Evolutionary conservation across 2,113 vertebrate genomes (phyloP).

Genomic region (Myocastor coypus): DNA sequence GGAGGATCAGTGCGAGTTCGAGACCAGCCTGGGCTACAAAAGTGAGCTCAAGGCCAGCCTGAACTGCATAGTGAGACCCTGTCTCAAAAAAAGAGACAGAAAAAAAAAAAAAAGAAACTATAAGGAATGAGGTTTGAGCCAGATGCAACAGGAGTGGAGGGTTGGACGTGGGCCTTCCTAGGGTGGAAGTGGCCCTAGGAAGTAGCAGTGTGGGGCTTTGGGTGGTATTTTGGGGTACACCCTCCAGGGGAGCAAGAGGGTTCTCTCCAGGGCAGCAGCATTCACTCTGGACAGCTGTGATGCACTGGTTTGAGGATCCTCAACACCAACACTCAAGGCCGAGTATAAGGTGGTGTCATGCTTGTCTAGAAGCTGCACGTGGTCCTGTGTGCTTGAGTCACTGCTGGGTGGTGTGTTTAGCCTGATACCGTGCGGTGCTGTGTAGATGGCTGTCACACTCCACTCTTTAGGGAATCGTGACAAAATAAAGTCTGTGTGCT

Average conservation of each 20-base stretch:
- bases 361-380: too few relatives aligned
- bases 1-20: too few relatives aligned
- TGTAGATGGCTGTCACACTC: too few relatives aligned
- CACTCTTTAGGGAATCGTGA: neutral
- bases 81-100: too few relatives aligned
- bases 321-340: too few relatives aligned
- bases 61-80: too few relatives aligned
- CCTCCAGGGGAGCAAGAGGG: neutral
- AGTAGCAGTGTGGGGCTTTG: neutral
- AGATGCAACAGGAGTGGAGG: slow-evolving; percentile 21
- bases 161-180: neutral
- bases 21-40: too few relatives aligned
- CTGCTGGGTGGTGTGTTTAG: accelerated
- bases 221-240: neutral
- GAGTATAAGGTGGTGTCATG: neutral
- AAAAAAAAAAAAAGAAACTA: too few relatives aligned
- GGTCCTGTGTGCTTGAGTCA: neutral
- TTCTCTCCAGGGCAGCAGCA: neutral
- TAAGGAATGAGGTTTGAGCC: slow-evolving; percentile 23
- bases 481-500: neutral
- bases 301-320: neutral
- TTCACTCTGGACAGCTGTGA: too few relatives aligned
- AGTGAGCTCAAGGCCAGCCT: too few relatives aligned
- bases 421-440: neutral
- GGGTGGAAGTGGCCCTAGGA: neutral